Base-by-base conservation (phyloP, 2,113 vertebrate genomes). In the Spheniscus mendiculus region DNA sequence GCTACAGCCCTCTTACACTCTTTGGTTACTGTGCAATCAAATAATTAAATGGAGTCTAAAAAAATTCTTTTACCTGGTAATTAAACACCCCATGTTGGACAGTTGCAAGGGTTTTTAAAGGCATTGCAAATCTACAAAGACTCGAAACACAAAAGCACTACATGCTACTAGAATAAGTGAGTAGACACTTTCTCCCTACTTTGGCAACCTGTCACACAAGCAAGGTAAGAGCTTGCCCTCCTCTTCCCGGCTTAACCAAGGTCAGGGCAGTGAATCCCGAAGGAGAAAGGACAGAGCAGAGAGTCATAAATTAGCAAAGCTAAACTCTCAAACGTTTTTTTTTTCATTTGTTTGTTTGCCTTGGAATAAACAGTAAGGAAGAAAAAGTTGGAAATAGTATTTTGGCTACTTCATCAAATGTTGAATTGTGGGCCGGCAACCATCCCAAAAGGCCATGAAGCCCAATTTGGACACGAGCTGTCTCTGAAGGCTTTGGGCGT, bases 11-110 rank as follows among this genome's bases (percentile, higher is more conserved):
- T 98, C 97, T 98, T 96, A 78, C 98, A 97, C 98, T 98, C 98
- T 98, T 98, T 97, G 98, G 98, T 99, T 98, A 99, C 99, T 98
- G 98, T 98, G 99, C 99, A 99, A 99, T 99, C 99, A 99, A 99
- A 99, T 98, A 99, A 99, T 99, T 99, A 99, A 99, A 99, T 98
- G 98, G 98, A 99, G 98, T 98, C 99, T 97, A 97, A 97, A 98
- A 98, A 97, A 97, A 98, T 94, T 97, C 98, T 99, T 99, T 98
- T 98, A 99, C 99, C 98, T 99, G 99, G 98, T 99, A 99, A 99
- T 99, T 99, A 99, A 99, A 98, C 98, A 98, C 99, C 99, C 98
- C 97, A 98, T 97, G 98, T 98, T 97, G 97, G 98, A 98, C 98
- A 97, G 97, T 98, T 96, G 96, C 65, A 55, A 98, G 96, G 98